phyloP scores from a whole-genome alignment of 2,113 vertebrate species.

The Hyla sarda region DNA sequence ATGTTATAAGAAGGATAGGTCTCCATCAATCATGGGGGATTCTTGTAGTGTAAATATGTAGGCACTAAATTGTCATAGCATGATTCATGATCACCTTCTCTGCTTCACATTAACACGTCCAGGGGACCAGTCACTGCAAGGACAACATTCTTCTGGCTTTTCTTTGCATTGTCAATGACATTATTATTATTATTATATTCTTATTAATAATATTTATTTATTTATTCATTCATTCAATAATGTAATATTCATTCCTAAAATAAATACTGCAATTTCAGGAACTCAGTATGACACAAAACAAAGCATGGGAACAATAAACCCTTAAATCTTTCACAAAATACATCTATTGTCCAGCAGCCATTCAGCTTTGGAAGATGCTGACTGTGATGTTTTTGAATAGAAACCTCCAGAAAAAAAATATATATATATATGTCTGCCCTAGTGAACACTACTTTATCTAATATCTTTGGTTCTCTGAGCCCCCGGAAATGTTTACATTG shows the following conservation, averaged over 20 bases:
- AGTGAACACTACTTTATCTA: not conserved
- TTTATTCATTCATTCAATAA: not conserved
- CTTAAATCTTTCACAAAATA: not conserved
- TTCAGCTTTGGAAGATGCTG: not conserved
- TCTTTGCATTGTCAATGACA: not conserved
- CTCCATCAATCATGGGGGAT: slow-evolving; percentile 62
- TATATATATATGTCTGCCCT: not conserved
- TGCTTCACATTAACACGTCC: slow-evolving; percentile 22
- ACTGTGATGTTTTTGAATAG: not conserved
- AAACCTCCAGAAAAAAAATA: too few relatives aligned
- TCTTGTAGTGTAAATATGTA: slow-evolving; percentile 62
- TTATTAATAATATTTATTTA: not conserved
- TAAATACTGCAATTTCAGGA: not conserved
- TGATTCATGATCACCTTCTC: not conserved
- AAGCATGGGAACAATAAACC: not conserved
- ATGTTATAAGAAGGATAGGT: slow-evolving; percentile 60
- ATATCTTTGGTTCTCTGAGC: not conserved
- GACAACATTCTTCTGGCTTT: not conserved
- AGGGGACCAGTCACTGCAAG: not conserved
- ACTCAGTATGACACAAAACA: not conserved
- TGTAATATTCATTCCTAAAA: not conserved
- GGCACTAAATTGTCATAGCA: slow-evolving; percentile 42
- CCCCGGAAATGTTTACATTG: not conserved
- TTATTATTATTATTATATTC: not conserved
- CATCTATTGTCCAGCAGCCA: not conserved